Percentiles rank a stretch among this genome's conserved stretches.
Evolutionary conservation across 2,797 vertebrate genomes (phyloP).

Genomic region (Gadopsis marmoratus): DNA sequence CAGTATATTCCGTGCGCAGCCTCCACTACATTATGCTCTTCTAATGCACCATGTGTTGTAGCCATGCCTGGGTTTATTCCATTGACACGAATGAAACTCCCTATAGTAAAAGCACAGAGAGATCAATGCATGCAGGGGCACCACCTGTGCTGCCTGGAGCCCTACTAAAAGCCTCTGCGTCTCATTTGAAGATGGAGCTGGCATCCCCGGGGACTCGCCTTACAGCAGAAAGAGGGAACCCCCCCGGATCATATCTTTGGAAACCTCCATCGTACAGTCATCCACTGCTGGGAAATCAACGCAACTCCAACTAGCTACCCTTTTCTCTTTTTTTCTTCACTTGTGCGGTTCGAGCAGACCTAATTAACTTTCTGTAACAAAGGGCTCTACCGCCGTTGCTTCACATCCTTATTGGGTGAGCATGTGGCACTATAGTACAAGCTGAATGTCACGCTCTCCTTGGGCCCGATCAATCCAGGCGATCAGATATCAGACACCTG

Average conservation of each 20-base stretch:
- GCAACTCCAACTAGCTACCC: conserved; percentile 29
- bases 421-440: conserved; percentile 52
- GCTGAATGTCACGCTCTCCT: conserved; percentile 86
- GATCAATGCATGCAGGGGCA: conserved; percentile 72
- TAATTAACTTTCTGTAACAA: conserved; percentile 74
- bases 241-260: conserved; percentile 27
- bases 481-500: conserved; percentile 85
- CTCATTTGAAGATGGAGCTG: conserved; percentile 60
- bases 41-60: conserved; percentile 39
- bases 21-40: conserved; percentile 13
- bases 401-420: conserved; percentile 53
- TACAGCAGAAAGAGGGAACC: conserved; percentile 43
- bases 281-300: conserved; percentile 60
- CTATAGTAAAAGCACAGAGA: conserved; percentile 59
- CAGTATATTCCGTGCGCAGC: background rate
- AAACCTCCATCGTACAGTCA: conserved; percentile 25
- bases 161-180: conserved; percentile 72
- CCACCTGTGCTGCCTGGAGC: conserved; percentile 71
- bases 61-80: conserved; percentile 45
- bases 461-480: conserved; percentile 81
- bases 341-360: conserved; percentile 38
- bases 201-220: conserved; percentile 59
- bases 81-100: conserved; percentile 53
- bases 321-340: conserved; percentile 19
- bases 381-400: conserved; percentile 39